Conservation (phyloP, 2,113 vertebrate species). For the Archilochus colubris region DNA sequence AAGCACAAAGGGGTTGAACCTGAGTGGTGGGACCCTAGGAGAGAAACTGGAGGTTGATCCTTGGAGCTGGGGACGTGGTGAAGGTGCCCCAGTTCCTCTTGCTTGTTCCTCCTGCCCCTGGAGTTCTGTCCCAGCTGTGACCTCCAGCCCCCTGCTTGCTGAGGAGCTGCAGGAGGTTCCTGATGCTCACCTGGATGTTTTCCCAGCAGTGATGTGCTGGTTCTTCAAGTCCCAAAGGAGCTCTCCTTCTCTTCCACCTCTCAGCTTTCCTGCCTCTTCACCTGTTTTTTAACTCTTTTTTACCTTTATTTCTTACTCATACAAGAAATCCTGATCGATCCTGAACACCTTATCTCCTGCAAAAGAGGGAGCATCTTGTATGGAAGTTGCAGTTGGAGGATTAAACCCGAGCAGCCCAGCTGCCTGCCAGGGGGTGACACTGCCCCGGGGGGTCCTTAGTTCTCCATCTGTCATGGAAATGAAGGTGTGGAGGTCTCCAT, state of each 20-base stretch:
- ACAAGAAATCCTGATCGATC: neutral
- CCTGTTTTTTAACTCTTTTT: constrained; percentile 19
- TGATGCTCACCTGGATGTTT: neutral
- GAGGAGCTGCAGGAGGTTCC: neutral
- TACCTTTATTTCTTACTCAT: neutral
- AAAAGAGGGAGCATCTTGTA: neutral
- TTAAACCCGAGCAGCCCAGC: accelerated
- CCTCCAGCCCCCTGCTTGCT: accelerated
- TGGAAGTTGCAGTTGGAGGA: neutral
- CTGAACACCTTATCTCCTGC: constrained; percentile 64
- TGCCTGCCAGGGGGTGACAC: accelerated
- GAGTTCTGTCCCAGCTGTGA: accelerated
- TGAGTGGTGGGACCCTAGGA: too few relatives aligned
- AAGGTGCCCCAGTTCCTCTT: neutral
- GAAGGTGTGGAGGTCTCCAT: neutral
- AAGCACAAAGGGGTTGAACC: too few relatives aligned
- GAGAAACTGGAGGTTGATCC: neutral
- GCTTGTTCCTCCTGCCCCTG: neutral
- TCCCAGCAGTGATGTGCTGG: neutral
- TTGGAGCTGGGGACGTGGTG: neutral
- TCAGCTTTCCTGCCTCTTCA: constrained; percentile 16
- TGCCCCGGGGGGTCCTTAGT: neutral
- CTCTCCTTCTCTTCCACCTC: constrained; percentile 14
- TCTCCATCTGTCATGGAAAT: accelerated
- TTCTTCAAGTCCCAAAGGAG: constrained; percentile 53